Evolutionary conservation across 2,113 vertebrate species (phyloP), one percentile per base, ranked within the genome.

Genomic region (Hippopotamus amphibius): DNA sequence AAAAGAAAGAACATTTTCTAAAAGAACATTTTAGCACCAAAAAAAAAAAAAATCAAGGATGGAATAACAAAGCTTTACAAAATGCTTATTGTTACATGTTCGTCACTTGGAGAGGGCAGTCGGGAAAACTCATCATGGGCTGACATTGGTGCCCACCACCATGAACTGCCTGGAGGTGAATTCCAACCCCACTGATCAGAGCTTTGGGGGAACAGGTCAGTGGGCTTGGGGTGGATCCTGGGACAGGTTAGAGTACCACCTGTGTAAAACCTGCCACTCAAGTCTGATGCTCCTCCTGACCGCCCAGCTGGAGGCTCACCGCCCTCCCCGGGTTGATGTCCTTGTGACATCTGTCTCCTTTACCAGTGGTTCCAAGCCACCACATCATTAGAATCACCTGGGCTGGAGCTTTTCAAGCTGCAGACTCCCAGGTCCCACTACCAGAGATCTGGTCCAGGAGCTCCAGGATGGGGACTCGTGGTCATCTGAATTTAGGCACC

Each of bases 1-100:
- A 76, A 57, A 90, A 83, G 41, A 46, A 90, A 48, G 57, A 82
- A 93, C 9, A 63, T 88, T 48, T 87, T 69, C 55, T 55, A 55
- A 55, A 55, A 55, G 59, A 82, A 93, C 9, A 55, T 88, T 48
- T 91, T 77, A 10, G n/a, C 43, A 68, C 26, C 46, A 30, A 16
- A 10, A 28, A 84, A 28, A 50, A 7, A 22, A 17, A 41, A 24
- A 65, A 63, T 24, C 28, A 57, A 90, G 69, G 53, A 85, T n/a
- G n/a, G 24, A 53, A 8, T 65, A 48, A 48, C 33, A 43, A 46
- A 59, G 50, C 24, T 46, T 77, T 50, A 61, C 1, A 0, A 68
- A 92, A 88, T 37, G 76, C 76, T 37, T 13, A 19, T 43, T 16
- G n/a, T 26, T 28, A 5, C 26, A 26, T 0, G 8, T 83, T 74